A percentile compares a stretch with the other conserved stretches of the same genome.
Evolutionary conservation across 2,113 vertebrate species (phyloP).

Genomic region (Myotis yumanensis): DNA sequence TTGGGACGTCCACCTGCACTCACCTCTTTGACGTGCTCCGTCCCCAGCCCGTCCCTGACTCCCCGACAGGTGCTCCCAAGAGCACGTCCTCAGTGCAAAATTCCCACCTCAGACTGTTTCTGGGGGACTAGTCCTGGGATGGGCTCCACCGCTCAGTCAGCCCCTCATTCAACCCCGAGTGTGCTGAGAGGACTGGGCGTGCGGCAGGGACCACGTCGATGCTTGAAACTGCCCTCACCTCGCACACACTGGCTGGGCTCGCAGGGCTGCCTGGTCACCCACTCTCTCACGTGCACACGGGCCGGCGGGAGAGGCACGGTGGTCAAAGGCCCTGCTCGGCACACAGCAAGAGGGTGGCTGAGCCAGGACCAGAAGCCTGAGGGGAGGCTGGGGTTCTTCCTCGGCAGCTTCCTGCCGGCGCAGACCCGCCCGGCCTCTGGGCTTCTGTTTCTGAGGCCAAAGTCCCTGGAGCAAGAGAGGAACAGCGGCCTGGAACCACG

Average conservation of each 20-base stretch:
- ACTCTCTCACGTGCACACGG: background rate
- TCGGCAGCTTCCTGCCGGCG: too few relatives aligned
- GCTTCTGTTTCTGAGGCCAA: background rate
- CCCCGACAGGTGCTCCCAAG: too few relatives aligned
- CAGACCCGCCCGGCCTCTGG: too few relatives aligned
- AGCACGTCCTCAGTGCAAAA: background rate
- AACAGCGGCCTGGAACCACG: too few relatives aligned
- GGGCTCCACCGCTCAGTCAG: too few relatives aligned
- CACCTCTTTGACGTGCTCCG: rapidly evolving
- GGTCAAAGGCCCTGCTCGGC: background rate
- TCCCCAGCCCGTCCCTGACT: background rate
- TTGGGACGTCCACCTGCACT: background rate
- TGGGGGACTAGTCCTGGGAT: background rate
- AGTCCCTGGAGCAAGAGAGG: background rate
- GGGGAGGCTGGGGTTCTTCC: too few relatives aligned
- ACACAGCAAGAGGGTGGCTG: background rate
- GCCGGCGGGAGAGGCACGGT: background rate
- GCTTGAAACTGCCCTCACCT: rapidly evolving
- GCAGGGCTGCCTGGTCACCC: rapidly evolving
- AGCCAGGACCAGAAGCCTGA: background rate
- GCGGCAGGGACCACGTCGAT: rapidly evolving
- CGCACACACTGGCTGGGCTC: background rate
- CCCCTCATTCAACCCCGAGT: rapidly evolving
- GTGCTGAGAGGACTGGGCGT: rapidly evolving
- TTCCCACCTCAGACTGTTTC: too few relatives aligned